These are phyloP conservation scores for Noctua fimbriata DNA, from an alignment of 2,888 invertebrate genomes.

Conservation along the genomic window DNA sequence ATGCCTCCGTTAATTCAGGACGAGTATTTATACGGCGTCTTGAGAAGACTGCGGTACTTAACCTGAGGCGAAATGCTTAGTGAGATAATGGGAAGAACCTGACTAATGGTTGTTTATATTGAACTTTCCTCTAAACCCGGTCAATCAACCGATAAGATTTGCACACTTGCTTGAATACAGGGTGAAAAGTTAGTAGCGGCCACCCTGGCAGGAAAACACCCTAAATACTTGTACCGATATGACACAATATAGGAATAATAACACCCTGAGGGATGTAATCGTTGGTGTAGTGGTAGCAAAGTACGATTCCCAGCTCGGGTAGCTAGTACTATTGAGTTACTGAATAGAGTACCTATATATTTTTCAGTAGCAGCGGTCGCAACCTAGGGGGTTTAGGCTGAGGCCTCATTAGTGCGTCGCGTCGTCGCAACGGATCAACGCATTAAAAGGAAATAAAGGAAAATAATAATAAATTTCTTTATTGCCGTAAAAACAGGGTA, in stretches of 20 bases:
- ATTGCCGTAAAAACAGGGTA: too few species aligned
- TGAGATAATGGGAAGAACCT: conserved; percentile 51
- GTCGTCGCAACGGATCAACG: too few species aligned
- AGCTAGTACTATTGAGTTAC: background rate
- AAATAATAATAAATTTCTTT: too few species aligned
- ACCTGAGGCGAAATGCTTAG: conserved; percentile 4
- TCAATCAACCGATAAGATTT: conserved; percentile 21
- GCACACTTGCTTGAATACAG: background rate
- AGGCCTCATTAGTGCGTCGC: too few species aligned
- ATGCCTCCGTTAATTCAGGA: background rate
- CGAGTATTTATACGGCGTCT: conserved; percentile 45
- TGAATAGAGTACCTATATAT: too few species aligned
- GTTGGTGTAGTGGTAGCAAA: background rate
- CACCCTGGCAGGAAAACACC: background rate
- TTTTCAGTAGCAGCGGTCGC: background rate
- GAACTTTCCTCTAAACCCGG: conserved; percentile 11
- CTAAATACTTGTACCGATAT: background rate
- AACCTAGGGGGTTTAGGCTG: background rate
- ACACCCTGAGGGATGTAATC: too few species aligned
- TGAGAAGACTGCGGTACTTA: conserved; percentile 52
- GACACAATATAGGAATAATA: background rate
- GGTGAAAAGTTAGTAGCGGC: background rate
- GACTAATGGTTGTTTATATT: conserved; percentile 34
- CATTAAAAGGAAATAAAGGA: too few species aligned
- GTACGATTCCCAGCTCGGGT: background rate